Percentiles rank a stretch among this genome's conserved stretches.
Conservation (phyloP, 2,797 vertebrate species). For the Otolemur crassicaudatus region DNA sequence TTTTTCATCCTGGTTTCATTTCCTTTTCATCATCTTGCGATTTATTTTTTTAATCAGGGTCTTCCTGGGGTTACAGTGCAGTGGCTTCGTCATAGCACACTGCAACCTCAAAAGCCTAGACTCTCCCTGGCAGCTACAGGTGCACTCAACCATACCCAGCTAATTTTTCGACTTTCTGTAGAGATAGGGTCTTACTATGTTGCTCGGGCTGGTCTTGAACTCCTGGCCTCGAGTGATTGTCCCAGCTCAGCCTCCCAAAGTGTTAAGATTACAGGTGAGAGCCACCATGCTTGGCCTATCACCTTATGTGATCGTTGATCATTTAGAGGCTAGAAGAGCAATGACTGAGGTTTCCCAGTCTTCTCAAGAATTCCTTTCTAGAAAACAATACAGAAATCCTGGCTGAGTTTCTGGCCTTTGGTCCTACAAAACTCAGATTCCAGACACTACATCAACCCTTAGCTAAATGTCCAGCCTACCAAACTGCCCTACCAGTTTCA, state of each 20-base stretch:
- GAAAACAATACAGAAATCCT: not conserved
- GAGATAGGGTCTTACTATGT: not conserved
- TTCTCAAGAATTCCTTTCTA: not conserved
- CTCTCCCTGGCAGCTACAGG: not conserved
- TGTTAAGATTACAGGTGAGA: not conserved
- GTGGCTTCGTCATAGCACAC: not conserved
- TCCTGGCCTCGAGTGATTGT: not conserved
- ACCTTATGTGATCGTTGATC: not conserved
- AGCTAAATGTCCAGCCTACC: not conserved
- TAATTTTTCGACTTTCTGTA: not conserved
- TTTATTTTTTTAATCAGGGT: not conserved
- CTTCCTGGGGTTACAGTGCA: not conserved
- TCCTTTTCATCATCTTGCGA: slow-evolving; percentile 5
- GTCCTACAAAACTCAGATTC: not conserved
- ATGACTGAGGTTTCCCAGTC: not conserved
- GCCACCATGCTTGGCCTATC: not conserved
- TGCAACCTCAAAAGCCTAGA: not conserved
- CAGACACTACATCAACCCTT: not conserved
- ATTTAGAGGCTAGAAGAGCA: not conserved
- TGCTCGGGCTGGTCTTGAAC: not conserved
- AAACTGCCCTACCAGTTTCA: not conserved
- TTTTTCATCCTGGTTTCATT: slow-evolving; percentile 31
- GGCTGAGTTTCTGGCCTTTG: not conserved
- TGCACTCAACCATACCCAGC: not conserved
- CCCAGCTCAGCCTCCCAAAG: not conserved